These are phyloP conservation scores for Dynastes hyllus DNA, from an alignment of 2,888 invertebrate genomes.

Conservation along the genomic window DNA sequence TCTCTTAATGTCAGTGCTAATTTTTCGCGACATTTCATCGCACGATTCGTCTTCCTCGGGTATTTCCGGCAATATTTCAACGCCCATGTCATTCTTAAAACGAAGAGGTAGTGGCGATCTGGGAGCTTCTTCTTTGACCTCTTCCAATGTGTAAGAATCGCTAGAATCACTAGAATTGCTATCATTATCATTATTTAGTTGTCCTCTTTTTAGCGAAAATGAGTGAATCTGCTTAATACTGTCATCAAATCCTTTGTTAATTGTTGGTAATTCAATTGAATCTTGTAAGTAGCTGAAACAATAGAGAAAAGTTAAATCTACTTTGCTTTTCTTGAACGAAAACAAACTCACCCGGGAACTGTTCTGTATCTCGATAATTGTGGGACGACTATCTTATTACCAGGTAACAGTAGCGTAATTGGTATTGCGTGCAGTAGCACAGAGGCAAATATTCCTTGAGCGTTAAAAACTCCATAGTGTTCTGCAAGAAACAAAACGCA, in stretches of 20 bases:
- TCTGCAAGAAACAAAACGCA: slow-evolving; percentile 70
- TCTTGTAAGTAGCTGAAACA: slow-evolving; percentile 48
- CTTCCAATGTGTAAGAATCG: slow-evolving; percentile 49
- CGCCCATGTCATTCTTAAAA: slow-evolving; percentile 71
- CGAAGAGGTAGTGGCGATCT: slow-evolving; percentile 37
- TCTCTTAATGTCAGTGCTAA: slow-evolving; percentile 73
- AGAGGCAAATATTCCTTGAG: slow-evolving; percentile 47
- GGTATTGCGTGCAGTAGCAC: slow-evolving; percentile 48
- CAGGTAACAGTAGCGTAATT: slow-evolving; percentile 28
- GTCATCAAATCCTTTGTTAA: slow-evolving; percentile 46
- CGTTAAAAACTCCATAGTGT: slow-evolving; percentile 63
- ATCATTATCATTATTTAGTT: slow-evolving; percentile 29
- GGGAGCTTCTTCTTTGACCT: slow-evolving; percentile 47
- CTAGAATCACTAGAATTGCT: slow-evolving; percentile 44
- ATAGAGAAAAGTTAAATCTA: slow-evolving; percentile 4
- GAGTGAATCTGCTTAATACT: slow-evolving; percentile 15
- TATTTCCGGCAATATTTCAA: slow-evolving; percentile 74
- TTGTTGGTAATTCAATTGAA: slow-evolving; percentile 52
- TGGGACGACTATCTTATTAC: not conserved
- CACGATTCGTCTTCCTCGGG: slow-evolving; percentile 72
- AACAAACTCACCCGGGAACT: slow-evolving; percentile 45
- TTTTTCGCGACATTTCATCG: slow-evolving; percentile 66
- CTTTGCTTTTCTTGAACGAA: not conserved
- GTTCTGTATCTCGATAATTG: slow-evolving; percentile 49
- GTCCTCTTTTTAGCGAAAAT: not conserved